Evolutionary conservation across 2,113 vertebrate genomes (phyloP).

Genomic region (Perca flavescens): DNA sequence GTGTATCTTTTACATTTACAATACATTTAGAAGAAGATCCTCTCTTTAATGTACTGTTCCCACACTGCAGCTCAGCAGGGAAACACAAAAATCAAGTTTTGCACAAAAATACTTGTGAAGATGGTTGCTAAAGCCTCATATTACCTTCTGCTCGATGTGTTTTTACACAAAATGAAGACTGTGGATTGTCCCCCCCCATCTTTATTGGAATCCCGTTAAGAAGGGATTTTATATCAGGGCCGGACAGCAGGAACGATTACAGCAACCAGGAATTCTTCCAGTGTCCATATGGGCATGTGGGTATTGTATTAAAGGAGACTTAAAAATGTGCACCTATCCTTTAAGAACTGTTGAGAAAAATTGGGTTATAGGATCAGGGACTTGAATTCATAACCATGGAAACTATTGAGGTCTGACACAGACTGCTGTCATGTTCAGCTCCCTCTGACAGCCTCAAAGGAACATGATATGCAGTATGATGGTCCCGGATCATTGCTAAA

Average conservation of each 20-base stretch:
- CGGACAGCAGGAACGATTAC: neutral
- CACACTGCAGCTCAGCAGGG: neutral
- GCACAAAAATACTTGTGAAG: neutral
- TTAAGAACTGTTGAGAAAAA: neutral
- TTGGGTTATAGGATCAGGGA: neutral
- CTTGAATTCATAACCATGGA: neutral
- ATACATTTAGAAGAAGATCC: neutral
- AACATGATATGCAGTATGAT: neutral
- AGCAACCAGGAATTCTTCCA: neutral
- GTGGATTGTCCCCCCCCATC: neutral
- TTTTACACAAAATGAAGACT: neutral
- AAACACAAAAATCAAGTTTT: neutral
- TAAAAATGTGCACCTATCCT: neutral
- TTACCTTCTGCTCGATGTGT: neutral
- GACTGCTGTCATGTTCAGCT: conserved; percentile 6
- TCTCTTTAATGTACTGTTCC: neutral
- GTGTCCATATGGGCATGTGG: neutral
- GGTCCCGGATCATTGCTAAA: neutral
- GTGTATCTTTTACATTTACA: neutral
- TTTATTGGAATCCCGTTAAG: neutral
- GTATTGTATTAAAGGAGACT: neutral
- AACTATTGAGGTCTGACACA: conserved; percentile 4
- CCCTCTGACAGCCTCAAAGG: neutral
- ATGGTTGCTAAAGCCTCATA: neutral
- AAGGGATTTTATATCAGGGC: neutral